phyloP scores from a whole-genome alignment of 2,888 invertebrate species.

The Xestia rhomboidea region DNA sequence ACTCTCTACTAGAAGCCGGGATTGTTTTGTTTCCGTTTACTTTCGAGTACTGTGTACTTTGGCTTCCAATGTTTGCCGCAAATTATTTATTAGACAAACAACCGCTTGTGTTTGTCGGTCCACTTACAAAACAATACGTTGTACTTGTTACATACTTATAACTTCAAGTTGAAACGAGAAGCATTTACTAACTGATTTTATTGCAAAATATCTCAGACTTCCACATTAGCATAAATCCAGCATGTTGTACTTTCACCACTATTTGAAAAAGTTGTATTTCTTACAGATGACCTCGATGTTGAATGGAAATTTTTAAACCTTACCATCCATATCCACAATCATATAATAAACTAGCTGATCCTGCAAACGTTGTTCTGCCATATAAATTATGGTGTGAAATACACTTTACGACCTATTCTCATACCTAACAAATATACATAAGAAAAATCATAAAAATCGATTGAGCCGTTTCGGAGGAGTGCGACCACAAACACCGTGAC shows the following conservation, averaged over 20 bases:
- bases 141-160: conserved; percentile 14
- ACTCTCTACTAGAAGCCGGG: neutral
- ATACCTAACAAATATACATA: too few species aligned
- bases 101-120: conserved; percentile 1
- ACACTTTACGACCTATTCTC: too few species aligned
- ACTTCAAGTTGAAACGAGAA: conserved; percentile 17
- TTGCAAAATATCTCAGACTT: neutral
- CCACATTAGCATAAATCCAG: neutral
- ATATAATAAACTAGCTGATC: too few species aligned
- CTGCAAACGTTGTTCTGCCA: too few species aligned
- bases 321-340: neutral
- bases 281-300: neutral
- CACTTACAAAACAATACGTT: conserved; percentile 43
- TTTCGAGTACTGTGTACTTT: conserved; percentile 2
- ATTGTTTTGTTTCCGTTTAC: conserved; percentile 10
- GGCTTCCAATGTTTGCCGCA: conserved; percentile 23
- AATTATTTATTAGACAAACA: conserved; percentile 34
- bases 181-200: neutral
- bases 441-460: too few species aligned
- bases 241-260: conserved; percentile 6
- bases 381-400: too few species aligned
- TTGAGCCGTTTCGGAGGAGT: too few species aligned
- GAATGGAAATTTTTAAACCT: neutral
- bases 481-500: too few species aligned
- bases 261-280: neutral